phyloP scores from a whole-genome alignment of 2,113 vertebrate genomes.

The Myanophis thanlyinensis region DNA sequence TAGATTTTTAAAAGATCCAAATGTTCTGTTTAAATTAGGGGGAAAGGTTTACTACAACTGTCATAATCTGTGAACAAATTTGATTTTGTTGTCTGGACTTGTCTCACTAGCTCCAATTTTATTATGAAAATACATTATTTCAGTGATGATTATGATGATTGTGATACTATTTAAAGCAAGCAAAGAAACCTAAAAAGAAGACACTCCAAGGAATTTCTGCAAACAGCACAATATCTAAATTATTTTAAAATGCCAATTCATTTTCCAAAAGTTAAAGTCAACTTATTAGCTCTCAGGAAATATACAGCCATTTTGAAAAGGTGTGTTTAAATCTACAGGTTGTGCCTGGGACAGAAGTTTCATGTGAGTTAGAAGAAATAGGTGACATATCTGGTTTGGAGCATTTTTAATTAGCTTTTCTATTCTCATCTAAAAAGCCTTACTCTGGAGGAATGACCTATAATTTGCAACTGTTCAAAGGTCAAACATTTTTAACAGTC shows the following conservation, averaged over 20 bases:
- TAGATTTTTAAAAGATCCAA: background rate
- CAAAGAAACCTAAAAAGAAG: background rate
- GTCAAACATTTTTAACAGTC: background rate
- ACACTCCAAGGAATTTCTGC: background rate
- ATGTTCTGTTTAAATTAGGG: no score
- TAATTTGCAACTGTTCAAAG: background rate
- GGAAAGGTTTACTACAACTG: no score
- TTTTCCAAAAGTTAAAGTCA: background rate
- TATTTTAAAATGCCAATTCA: background rate
- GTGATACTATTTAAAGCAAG: background rate
- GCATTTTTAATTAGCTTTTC: background rate
- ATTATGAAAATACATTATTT: background rate
- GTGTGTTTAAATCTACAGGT: background rate
- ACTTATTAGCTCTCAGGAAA: background rate
- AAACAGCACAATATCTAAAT: background rate
- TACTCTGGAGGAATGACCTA: background rate
- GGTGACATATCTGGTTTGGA: background rate
- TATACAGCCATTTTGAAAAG: background rate
- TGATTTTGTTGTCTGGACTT: no score
- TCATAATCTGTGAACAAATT: no score
- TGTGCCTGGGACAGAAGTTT: background rate
- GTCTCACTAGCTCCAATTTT: background rate
- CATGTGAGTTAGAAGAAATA: background rate
- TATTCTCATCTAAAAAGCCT: background rate
- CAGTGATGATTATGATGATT: background rate